Base-by-base conservation (phyloP, 1,140 invertebrate species). In the Dreissena rostriformis region DNA sequence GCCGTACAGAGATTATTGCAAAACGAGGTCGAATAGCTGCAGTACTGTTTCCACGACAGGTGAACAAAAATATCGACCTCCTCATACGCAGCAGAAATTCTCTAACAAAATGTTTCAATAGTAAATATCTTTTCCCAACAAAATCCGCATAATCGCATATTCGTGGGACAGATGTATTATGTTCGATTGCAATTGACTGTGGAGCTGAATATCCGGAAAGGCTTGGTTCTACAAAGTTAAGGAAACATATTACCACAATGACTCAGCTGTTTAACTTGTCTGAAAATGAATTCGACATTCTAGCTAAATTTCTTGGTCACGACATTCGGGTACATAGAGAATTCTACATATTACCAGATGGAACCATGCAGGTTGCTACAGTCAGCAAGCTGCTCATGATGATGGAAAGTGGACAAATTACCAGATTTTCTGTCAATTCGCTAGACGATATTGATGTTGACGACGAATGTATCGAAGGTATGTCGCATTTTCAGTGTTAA, bases 281-380 rank as follows among this genome's bases (percentile, higher is more conserved):
- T 12, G 71, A 86, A 15, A 82, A 82, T 63, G 78, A 82, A 29
- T 57, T 82, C 8, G 79, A 82, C 11, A 29, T 12, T 15, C 22
- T 86, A 19, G 84, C 78, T 19, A 65, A 26, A 7, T 82, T 82
- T 39, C n/a, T 82, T 11, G 85, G 85, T 10, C 85, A 86, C 61
- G 74, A 86, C 63, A 83, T 86, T 26, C 51, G 14, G 24, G 61
- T 86, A 1, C 84, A 82, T 71, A 12, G 67, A 39, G 4, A 53
- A 71, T 82, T 28, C 63, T 82, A 76, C 53, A 73, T 70, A 55
- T 22, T 86, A 0, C 84, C 84, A 10, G 63, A 85, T 17, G 78
- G 75, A 26, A 74, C 70, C 1, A 51, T 81, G 17, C 78, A 75
- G 29, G 53, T 85, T 5, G 76, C 83, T 14, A 85, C 63, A 72